phyloP scores from a whole-genome alignment of 2,113 vertebrate species.

The Pelecanus crispus region DNA sequence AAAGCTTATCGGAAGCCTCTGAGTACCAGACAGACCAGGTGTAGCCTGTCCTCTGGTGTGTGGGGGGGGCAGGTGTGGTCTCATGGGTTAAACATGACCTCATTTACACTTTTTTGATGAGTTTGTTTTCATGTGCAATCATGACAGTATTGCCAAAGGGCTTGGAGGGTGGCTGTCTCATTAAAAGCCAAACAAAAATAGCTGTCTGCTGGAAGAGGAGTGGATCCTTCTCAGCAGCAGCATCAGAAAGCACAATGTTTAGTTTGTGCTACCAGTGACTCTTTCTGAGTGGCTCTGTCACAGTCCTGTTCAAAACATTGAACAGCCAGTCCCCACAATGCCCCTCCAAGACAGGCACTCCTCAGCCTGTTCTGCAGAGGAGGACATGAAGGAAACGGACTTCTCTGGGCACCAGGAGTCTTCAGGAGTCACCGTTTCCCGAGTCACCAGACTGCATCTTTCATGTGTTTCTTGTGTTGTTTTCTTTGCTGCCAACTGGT shows the following conservation, averaged over 20 bases:
- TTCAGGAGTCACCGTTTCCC: background rate
- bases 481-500: background rate
- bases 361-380: background rate
- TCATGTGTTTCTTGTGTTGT: rapidly evolving
- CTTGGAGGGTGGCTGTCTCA: background rate
- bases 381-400: background rate
- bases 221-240: background rate
- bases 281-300: background rate
- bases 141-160: background rate
- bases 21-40: slow-evolving; percentile 81
- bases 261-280: background rate
- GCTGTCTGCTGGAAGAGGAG: background rate
- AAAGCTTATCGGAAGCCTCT: slow-evolving; percentile 74
- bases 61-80: background rate
- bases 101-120: slow-evolving; percentile 13
- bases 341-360: background rate
- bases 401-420: background rate
- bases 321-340: background rate
- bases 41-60: slow-evolving; percentile 34
- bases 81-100: slow-evolving; percentile 27
- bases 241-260: background rate
- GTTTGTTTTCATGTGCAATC: slow-evolving; percentile 35
- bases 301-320: background rate
- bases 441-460: background rate
- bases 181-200: background rate